Percentiles rank a stretch among this genome's conserved stretches.
These are phyloP conservation scores for Distichodus sexfasciatus DNA, from an alignment of 2,797 vertebrate genomes.

Conservation along the genomic window DNA sequence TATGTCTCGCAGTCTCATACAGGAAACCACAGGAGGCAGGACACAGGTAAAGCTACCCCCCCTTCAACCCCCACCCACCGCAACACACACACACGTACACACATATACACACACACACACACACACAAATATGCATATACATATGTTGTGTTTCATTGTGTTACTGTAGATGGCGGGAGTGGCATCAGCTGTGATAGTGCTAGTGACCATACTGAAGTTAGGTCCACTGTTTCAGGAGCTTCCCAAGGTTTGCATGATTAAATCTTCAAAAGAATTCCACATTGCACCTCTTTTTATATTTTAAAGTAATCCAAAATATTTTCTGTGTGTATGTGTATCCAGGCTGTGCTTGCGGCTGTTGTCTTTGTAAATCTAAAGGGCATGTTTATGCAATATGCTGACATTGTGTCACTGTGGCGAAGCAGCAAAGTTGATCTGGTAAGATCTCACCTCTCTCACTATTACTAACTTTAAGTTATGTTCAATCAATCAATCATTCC, in stretches of 20 bases:
- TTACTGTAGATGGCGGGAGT: constrained; percentile 82
- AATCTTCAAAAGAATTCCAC: neutral
- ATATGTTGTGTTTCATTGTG: neutral
- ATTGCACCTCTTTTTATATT: neutral
- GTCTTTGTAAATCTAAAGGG: constrained; percentile 91
- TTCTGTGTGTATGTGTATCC: constrained; percentile 45
- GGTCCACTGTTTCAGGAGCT: constrained; percentile 87
- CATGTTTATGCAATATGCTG: constrained; percentile 87
- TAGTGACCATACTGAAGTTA: constrained; percentile 89
- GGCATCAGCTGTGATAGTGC: constrained; percentile 82
- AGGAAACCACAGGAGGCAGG: constrained; percentile 91
- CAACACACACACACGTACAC: neutral
- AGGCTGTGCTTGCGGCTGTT: constrained; percentile 86
- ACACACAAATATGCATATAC: neutral
- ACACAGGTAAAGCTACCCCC: constrained; percentile 96
- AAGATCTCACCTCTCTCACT: too few species aligned
- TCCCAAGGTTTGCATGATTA: constrained; percentile 81
- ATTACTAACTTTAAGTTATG: too few species aligned
- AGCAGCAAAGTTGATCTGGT: constrained; percentile 88
- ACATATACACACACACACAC: neutral
- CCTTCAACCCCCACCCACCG: too few species aligned
- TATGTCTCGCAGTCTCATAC: constrained; percentile 94
- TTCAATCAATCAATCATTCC: neutral
- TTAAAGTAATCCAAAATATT: neutral
- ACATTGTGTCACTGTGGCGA: constrained; percentile 83